Evolutionary conservation across 2,888 invertebrate species (phyloP).

Genomic region (Apamea crenata): DNA sequence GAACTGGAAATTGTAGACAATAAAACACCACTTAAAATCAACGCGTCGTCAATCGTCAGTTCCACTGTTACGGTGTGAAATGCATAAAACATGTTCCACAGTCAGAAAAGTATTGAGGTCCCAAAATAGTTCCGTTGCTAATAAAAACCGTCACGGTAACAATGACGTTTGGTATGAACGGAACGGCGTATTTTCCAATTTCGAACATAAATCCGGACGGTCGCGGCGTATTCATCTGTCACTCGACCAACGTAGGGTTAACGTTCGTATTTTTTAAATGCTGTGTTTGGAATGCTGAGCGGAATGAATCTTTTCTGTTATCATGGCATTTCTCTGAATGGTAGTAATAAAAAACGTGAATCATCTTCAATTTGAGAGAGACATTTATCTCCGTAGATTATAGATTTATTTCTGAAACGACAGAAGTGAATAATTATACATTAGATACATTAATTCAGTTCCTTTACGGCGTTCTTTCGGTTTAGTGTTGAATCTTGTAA

Average conservation of each 20-base stretch:
- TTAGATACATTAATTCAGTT: neutral
- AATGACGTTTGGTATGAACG: slow-evolving; percentile 55
- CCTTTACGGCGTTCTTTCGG: neutral
- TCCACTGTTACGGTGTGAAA: slow-evolving; percentile 12
- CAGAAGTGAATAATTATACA: neutral
- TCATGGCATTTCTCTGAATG: neutral
- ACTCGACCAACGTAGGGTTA: slow-evolving; percentile 49
- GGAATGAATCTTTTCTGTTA: neutral
- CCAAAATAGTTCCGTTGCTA: slow-evolving; percentile 53
- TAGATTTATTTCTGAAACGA: neutral
- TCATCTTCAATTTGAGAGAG: neutral
- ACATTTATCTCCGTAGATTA: neutral
- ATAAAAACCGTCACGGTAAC: slow-evolving; percentile 59
- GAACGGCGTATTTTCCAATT: slow-evolving; percentile 68
- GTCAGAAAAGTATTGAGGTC: slow-evolving; percentile 8
- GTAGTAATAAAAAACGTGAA: neutral
- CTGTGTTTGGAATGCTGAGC: neutral
- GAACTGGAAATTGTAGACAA: slow-evolving; percentile 11
- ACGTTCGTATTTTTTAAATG: slow-evolving; percentile 36
- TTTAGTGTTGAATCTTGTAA: neutral
- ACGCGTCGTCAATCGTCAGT: slow-evolving; percentile 25
- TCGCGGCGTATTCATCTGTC: slow-evolving; percentile 54
- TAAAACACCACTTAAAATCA: slow-evolving; percentile 45
- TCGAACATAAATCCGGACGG: slow-evolving; percentile 64
- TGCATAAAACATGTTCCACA: slow-evolving; percentile 40